A percentile compares a stretch with the other conserved stretches of the same genome.
These are phyloP conservation scores for Caenorhabditis sulstoni DNA, from an alignment of 2,888 invertebrate genomes.

Conservation along the genomic window DNA sequence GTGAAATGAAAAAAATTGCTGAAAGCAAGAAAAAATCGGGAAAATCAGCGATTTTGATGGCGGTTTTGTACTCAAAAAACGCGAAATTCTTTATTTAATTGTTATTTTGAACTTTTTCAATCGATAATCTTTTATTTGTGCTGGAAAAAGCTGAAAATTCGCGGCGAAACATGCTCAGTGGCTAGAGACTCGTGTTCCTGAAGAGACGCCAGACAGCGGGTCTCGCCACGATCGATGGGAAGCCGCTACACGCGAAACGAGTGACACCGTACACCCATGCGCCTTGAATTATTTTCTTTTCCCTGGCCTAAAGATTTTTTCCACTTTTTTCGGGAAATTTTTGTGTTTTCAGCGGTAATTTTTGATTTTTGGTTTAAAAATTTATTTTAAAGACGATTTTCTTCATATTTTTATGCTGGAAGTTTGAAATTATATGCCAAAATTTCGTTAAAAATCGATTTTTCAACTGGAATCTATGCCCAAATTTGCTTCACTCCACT, in stretches of 20 bases:
- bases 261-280: constrained; percentile 45
- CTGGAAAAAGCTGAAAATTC: constrained; percentile 1
- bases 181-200: constrained; percentile 19
- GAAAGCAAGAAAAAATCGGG: neutral
- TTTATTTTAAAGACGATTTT: neutral
- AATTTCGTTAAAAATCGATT: neutral
- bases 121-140: neutral
- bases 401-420: too few relatives aligned
- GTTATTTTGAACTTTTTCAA: neutral
- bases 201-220: constrained; percentile 45
- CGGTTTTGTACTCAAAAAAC: constrained; percentile 10
- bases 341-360: constrained; percentile 13
- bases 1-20: neutral
- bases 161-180: constrained; percentile 1
- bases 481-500: neutral
- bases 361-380: neutral
- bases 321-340: constrained; percentile 32
- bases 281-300: constrained; percentile 46
- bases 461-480: neutral
- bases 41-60: neutral
- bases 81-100: neutral
- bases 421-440: too few relatives aligned
- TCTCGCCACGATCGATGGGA: constrained; percentile 49
- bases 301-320: constrained; percentile 58
- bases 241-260: constrained; percentile 36